Evolutionary conservation across 2,797 vertebrate genomes (phyloP).

Genomic region (Brachyrhaphis roseni): DNA sequence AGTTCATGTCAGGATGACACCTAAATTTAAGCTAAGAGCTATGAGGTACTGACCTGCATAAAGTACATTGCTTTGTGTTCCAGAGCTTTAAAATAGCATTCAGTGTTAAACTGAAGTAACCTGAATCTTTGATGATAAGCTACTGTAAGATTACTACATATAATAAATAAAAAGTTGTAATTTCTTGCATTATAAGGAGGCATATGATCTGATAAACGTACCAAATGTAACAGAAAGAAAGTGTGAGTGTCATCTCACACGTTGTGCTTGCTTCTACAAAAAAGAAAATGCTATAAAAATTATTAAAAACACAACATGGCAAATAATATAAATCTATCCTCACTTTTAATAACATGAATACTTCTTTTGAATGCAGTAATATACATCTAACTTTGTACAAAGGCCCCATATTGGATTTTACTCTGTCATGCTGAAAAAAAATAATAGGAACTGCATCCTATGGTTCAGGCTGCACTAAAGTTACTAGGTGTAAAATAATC

Average conservation of each 20-base stretch:
- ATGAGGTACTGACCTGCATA: slow-evolving; percentile 24
- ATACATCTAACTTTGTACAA: not conserved
- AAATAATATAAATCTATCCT: not conserved
- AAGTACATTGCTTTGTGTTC: slow-evolving; percentile 7
- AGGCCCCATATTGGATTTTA: not conserved
- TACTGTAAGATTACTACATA: not conserved
- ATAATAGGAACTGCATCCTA: not conserved
- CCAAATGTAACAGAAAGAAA: not conserved
- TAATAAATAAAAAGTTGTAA: not conserved
- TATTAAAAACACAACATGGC: not conserved
- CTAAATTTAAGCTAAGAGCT: slow-evolving; percentile 15
- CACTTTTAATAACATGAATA: not conserved
- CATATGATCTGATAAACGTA: not conserved
- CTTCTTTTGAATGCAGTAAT: not conserved
- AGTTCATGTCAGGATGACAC: slow-evolving; percentile 19
- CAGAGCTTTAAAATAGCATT: not conserved
- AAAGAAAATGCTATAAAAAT: not conserved
- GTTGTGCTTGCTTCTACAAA: not conserved
- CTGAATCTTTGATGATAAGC: not conserved
- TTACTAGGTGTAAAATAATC: slow-evolving; percentile 2
- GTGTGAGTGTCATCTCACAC: not conserved
- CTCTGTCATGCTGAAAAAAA: not conserved
- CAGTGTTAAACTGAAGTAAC: not conserved
- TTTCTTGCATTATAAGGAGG: not conserved
- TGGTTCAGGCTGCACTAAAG: not conserved